Percentiles rank a stretch among this genome's conserved stretches.
Evolutionary conservation across 2,113 vertebrate species (phyloP).

Genomic region (Mustela lutreola): DNA sequence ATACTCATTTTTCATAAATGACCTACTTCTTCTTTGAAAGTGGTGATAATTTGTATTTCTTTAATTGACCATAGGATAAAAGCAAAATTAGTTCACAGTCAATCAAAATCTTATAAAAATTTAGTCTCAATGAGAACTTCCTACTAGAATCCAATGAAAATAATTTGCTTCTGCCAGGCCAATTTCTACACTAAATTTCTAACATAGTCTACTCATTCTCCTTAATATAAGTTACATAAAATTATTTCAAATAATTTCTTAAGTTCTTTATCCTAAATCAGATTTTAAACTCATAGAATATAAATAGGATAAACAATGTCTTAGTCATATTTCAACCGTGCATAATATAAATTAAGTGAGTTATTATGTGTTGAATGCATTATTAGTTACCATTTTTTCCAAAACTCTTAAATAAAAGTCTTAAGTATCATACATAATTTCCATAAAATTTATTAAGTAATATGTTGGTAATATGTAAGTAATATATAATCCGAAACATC

Average conservation of each 20-base stretch:
- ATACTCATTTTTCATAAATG: slow-evolving; percentile 30
- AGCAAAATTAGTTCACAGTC: neutral
- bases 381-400: neutral
- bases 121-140: neutral
- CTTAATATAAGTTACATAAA: neutral
- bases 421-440: neutral
- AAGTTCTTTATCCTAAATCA: neutral
- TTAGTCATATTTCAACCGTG: neutral
- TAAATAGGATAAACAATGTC: neutral
- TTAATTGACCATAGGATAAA: neutral
- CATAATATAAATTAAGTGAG: neutral
- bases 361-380: neutral
- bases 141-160: neutral
- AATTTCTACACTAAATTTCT: neutral
- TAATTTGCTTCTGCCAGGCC: neutral
- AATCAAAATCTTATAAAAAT: neutral
- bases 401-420: neutral
- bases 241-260: neutral
- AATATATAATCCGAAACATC: neutral
- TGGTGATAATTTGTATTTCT: neutral
- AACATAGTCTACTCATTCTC: neutral
- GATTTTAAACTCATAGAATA: neutral
- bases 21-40: neutral
- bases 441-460: neutral
- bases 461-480: neutral